These are phyloP conservation scores for Oreonectes daqikongensis DNA, from an alignment of 2,797 vertebrate genomes.

Conservation along the genomic window DNA sequence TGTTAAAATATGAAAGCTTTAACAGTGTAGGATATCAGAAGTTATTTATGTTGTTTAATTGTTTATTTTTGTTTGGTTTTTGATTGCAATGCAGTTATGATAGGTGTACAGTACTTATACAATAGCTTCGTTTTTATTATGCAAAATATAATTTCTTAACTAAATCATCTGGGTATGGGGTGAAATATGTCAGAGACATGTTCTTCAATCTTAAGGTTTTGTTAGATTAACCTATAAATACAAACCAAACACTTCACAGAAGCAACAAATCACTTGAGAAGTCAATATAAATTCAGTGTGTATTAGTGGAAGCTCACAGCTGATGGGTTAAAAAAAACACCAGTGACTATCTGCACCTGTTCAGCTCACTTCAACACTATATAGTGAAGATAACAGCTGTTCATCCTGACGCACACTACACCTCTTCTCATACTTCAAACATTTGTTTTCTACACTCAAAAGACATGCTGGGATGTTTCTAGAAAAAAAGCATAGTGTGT, in stretches of 20 bases:
- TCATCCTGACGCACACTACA: background rate
- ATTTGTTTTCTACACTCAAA: background rate
- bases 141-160: too few species aligned
- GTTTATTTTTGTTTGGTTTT: too few species aligned
- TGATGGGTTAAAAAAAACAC: slow-evolving; percentile 34
- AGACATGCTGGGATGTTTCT: too few species aligned
- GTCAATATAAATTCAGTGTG: background rate
- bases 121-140: background rate
- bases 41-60: too few species aligned
- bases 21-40: too few species aligned
- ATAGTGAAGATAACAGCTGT: slow-evolving; percentile 22
- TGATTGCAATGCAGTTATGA: background rate
- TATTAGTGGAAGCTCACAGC: background rate
- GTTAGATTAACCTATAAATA: background rate
- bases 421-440: background rate
- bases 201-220: background rate
- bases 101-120: background rate
- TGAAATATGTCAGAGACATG: background rate
- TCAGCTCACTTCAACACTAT: background rate
- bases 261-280: background rate
- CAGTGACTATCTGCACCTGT: slow-evolving; percentile 34
- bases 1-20: too few species aligned
- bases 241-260: background rate
- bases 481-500: too few species aligned
- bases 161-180: background rate